Percentiles rank a stretch among this genome's conserved stretches.
phyloP scores from a whole-genome alignment of 2,113 vertebrate genomes.

The Spea bombifrons region DNA sequence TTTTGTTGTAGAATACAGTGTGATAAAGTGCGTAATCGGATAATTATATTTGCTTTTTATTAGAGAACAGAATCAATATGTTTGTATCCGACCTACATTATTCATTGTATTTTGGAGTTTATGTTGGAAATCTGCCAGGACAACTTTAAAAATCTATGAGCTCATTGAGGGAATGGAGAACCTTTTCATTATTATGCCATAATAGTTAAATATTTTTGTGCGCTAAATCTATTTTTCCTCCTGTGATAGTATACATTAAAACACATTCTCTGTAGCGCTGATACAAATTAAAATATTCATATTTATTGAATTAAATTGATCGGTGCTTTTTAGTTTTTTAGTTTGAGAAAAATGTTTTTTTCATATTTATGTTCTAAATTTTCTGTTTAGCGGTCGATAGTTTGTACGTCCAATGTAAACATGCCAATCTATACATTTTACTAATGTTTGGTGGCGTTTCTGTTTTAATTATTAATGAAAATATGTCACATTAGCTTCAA shows the following conservation, averaged over 20 bases:
- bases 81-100: conserved; percentile 74
- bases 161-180: neutral
- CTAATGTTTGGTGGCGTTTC: neutral
- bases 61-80: conserved; percentile 67
- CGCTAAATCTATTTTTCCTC: too few relatives aligned
- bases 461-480: conserved; percentile 19
- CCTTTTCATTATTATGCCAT: neutral
- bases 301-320: too few relatives aligned
- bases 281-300: too few relatives aligned
- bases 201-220: neutral
- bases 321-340: too few relatives aligned
- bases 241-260: too few relatives aligned
- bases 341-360: too few relatives aligned
- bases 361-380: neutral
- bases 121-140: conserved; percentile 55
- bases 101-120: conserved; percentile 68
- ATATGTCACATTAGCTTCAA: conserved; percentile 14
- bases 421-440: conserved; percentile 1
- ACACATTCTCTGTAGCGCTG: too few relatives aligned
- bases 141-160: neutral
- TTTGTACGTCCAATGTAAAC: conserved; percentile 3
- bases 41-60: conserved; percentile 53
- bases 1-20: neutral
- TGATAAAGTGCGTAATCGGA: conserved; percentile 17
- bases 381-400: neutral